These are phyloP conservation scores for Phalloptychus januarius DNA, from an alignment of 2,797 vertebrate genomes.

Conservation along the genomic window DNA sequence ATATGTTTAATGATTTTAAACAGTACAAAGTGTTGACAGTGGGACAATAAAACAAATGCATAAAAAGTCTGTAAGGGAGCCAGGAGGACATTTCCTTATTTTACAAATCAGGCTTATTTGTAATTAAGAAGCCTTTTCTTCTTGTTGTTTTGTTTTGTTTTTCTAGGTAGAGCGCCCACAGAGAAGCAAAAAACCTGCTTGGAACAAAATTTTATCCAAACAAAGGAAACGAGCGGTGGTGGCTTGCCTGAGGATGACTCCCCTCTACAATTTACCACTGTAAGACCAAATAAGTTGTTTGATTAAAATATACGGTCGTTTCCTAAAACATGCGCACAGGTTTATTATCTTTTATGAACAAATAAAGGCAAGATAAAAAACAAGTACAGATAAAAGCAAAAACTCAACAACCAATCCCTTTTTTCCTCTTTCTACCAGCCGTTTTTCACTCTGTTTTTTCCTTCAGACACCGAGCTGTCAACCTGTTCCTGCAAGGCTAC, in stretches of 20 bases:
- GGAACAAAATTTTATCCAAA: slow-evolving; percentile 91
- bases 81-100: neutral
- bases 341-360: neutral
- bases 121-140: slow-evolving; percentile 15
- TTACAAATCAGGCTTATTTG: neutral
- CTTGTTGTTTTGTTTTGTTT: slow-evolving; percentile 9
- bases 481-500: slow-evolving; percentile 95
- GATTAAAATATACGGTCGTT: neutral
- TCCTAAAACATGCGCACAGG: neutral
- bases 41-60: neutral
- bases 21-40: neutral
- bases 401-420: neutral
- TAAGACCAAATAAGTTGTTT: slow-evolving; percentile 45
- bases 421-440: neutral
- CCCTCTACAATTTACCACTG: slow-evolving; percentile 93
- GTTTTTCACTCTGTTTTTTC: slow-evolving; percentile 11
- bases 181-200: slow-evolving; percentile 84
- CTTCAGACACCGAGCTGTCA: slow-evolving; percentile 90
- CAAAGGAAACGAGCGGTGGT: slow-evolving; percentile 95
- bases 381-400: neutral
- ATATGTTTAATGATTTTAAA: neutral
- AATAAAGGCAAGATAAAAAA: neutral
- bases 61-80: neutral
- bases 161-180: slow-evolving; percentile 90
- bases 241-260: slow-evolving; percentile 94